Evolutionary conservation across 2,113 vertebrate genomes (phyloP), one percentile per base, ranked within the genome.

Genomic region (Apaloderma vittatum): DNA sequence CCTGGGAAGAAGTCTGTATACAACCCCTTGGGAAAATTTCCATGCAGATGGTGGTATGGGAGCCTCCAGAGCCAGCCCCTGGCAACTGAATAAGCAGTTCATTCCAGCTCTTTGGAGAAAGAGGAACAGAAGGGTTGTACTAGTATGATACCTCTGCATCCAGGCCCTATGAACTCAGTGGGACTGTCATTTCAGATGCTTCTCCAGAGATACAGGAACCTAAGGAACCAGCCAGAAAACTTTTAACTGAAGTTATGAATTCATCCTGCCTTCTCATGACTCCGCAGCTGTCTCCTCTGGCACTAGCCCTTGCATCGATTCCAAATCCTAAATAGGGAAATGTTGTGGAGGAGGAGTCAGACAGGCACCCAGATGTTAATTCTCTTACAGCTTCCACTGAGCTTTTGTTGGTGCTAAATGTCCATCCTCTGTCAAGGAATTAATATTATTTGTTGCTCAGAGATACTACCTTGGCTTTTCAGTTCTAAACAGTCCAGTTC

Each of bases 231-330:
- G 95, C 95, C 97, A 97, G 92, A 93, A 97, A 96, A 85, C 49
- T 90, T 82, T 52, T 82, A 94, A 61, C 55, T 54, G 61, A 79
- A 94, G 76, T 94, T 79, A 46, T 88, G 90, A 86, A 92, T 89
- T 96, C 37, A 58, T 48, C 90, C 76, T 86, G 59, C 62, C 74
- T 96, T 92, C 92, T 96, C 94, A 95, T 87, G 82, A 86, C 79
- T 89, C 30, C 87, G 85, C 95, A 97, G 96, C 95, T 97, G 95
- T 96, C 90, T 97, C 22, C 84, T 95, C 89, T 97, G 95, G 95
- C 93, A 86, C 48, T 68, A 63, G 37, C 82, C 11, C 21, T 80
- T 78, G 74, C 89, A 93, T 48, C 93, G 86, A 43, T 66, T 97
- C 88, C 88, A 97, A 95, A 93, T 88, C 63, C 67, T 94, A 90